Evolutionary conservation across 2,797 vertebrate species (phyloP).

Genomic region (Poecilia picta): DNA sequence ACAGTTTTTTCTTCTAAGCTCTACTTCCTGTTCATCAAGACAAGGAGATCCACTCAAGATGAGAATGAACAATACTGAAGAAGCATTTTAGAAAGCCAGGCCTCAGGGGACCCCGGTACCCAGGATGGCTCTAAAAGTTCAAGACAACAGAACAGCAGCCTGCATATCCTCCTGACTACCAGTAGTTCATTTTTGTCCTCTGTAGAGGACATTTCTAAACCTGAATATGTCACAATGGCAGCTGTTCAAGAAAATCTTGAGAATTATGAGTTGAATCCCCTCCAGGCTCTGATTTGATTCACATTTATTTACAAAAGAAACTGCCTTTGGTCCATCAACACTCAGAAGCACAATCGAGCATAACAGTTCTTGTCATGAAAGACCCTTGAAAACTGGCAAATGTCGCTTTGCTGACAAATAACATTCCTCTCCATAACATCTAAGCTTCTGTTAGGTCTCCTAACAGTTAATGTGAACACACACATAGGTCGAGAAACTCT

Average conservation of each 20-base stretch:
- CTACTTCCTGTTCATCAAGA: neutral
- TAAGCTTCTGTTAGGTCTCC: neutral
- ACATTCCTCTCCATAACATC: neutral
- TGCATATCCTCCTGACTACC: too few species aligned
- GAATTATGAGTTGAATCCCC: neutral
- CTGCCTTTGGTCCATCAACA: neutral
- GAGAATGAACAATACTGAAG: neutral
- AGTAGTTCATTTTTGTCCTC: too few species aligned
- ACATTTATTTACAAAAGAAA: neutral
- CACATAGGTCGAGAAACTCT: neutral
- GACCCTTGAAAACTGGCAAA: neutral
- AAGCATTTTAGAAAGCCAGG: neutral
- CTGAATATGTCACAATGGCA: constrained; percentile 4
- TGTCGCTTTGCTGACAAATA: neutral
- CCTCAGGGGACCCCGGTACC: constrained; percentile 26
- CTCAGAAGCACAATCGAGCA: neutral
- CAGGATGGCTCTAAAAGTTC: constrained; percentile 3
- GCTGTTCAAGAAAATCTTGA: neutral
- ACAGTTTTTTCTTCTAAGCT: neutral
- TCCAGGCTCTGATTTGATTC: neutral
- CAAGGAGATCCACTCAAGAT: neutral
- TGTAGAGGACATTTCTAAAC: too few species aligned
- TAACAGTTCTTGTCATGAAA: neutral
- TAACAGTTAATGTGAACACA: neutral
- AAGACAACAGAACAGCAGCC: constrained; percentile 8